Conservation (phyloP, 1,140 invertebrate genomes). For the Steinernema khuongi region DNA sequence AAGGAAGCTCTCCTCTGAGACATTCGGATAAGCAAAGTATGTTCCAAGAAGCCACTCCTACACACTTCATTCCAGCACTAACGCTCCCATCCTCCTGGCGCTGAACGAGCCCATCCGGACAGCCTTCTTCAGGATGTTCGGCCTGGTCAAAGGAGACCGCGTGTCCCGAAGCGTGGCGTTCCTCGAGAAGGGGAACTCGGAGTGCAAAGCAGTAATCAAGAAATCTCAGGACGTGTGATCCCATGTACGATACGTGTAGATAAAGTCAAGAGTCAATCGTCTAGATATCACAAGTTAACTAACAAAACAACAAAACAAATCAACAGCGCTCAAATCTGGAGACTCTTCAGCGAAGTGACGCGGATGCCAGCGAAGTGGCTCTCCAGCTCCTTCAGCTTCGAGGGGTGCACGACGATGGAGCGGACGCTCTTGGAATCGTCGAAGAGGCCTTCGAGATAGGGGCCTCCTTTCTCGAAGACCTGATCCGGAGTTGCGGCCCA, state of each 20-base stretch:
- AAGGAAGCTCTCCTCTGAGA: too few relatives aligned
- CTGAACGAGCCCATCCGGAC: conserved; percentile 26
- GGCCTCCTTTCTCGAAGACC: conserved; percentile 30
- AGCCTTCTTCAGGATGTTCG: background rate
- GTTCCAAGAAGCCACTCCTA: too few relatives aligned
- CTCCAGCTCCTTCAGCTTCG: conserved; percentile 33
- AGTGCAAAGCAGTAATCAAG: background rate
- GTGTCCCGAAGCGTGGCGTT: background rate
- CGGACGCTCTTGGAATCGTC: conserved; percentile 26
- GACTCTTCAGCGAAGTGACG: background rate
- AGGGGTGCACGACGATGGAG: conserved; percentile 35
- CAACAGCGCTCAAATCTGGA: conserved; percentile 6
- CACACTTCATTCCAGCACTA: too few relatives aligned
- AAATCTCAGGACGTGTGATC: background rate
- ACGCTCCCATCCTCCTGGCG: conserved; percentile 28
- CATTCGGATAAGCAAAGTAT: too few relatives aligned
- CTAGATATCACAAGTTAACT: background rate
- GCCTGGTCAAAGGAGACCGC: background rate
- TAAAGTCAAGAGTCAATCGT: too few relatives aligned
- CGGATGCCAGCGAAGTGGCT: conserved; percentile 27
- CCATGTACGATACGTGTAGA: too few relatives aligned
- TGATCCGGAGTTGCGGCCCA: conserved; percentile 33
- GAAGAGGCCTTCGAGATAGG: conserved; percentile 25
- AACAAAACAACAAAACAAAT: background rate
- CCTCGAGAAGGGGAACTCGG: background rate